Conservation (phyloP, 2,888 invertebrate species). For the Heliconius hortense region DNA sequence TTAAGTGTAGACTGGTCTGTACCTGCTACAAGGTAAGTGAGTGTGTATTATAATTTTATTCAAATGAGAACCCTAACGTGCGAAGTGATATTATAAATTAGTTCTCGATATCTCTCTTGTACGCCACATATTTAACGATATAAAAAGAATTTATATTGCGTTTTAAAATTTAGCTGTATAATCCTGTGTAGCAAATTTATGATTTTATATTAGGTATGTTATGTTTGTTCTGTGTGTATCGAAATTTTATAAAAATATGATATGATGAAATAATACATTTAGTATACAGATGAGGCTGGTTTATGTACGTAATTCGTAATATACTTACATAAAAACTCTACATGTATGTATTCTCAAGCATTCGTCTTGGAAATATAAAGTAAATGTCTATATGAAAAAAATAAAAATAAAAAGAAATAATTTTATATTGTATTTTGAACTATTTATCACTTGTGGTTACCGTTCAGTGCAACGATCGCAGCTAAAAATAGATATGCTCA, state of each 20-base stretch:
- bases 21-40: slow-evolving; percentile 58
- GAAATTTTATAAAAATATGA: too few relatives aligned
- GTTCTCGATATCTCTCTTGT: slow-evolving; percentile 14
- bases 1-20: slow-evolving; percentile 51
- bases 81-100: slow-evolving; percentile 24
- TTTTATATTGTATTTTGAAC: slow-evolving; percentile 57
- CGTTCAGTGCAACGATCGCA: slow-evolving; percentile 62
- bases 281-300: too few relatives aligned
- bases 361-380: too few relatives aligned
- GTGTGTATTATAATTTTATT: slow-evolving; percentile 48
- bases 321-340: too few relatives aligned
- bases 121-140: slow-evolving; percentile 26
- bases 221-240: not conserved
- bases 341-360: too few relatives aligned
- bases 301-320: too few relatives aligned
- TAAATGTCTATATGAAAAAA: not conserved
- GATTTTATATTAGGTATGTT: not conserved
- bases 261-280: too few relatives aligned
- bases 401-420: not conserved
- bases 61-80: slow-evolving; percentile 23
- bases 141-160: slow-evolving; percentile 20
- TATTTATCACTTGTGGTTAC: slow-evolving; percentile 64
- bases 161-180: slow-evolving; percentile 10
- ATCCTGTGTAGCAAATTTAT: not conserved
- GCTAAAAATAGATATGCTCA: slow-evolving; percentile 65